Evolutionary conservation across 2,113 vertebrate genomes (phyloP).

Genomic region (Narcine bancroftii): DNA sequence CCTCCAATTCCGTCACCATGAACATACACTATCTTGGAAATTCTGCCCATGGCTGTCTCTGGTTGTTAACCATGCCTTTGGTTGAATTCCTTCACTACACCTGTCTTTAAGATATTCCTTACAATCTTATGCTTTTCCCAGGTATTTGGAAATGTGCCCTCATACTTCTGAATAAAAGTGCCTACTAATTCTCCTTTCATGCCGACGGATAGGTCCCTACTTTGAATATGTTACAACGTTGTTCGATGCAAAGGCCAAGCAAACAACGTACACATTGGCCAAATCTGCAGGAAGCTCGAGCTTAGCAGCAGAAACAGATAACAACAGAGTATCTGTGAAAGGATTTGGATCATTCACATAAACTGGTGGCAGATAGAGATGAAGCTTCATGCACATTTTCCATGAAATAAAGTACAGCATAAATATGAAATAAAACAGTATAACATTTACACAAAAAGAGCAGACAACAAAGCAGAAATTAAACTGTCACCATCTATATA

Average conservation of each 20-base stretch:
- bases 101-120: neutral
- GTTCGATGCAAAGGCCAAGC: neutral
- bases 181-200: too few relatives aligned
- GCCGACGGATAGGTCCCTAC: neutral
- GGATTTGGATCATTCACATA: neutral
- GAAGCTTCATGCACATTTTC: neutral
- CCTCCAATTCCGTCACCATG: too few relatives aligned
- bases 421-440: neutral
- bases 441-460: neutral
- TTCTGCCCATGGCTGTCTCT: too few relatives aligned
- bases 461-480: neutral
- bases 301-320: neutral
- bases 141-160: neutral
- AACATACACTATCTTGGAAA: too few relatives aligned
- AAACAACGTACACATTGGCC: neutral
- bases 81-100: neutral
- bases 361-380: neutral
- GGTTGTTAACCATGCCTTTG: neutral
- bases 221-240: neutral
- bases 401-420: neutral
- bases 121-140: neutral
- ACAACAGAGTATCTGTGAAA: neutral
- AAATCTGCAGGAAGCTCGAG: neutral
- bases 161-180: too few relatives aligned
- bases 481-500: neutral